Conservation (phyloP, 37 sponge, comb jelly and placozoan species). For the Oopsacas minuta region DNA sequence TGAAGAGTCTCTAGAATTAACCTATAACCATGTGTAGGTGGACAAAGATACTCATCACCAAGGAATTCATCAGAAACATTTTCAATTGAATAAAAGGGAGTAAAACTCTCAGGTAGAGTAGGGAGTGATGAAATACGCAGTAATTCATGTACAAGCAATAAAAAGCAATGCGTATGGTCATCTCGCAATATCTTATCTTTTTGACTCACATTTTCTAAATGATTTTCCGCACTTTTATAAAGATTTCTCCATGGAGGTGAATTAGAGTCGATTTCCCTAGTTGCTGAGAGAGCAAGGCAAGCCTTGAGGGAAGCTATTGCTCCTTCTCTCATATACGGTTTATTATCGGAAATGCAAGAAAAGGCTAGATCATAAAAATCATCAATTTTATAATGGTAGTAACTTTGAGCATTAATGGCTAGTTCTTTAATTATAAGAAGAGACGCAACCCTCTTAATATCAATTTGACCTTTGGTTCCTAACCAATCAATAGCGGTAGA, state of each 20-base stretch:
- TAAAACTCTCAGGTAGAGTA: background rate
- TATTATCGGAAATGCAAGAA: background rate
- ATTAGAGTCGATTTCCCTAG: slow-evolving; percentile 38
- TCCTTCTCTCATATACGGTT: slow-evolving; percentile 63
- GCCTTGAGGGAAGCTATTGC: slow-evolving; percentile 76
- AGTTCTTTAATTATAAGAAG: slow-evolving; percentile 1
- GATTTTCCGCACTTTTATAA: background rate
- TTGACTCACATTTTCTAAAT: background rate
- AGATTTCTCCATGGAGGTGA: background rate
- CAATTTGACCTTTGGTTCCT: background rate
- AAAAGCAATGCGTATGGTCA: background rate
- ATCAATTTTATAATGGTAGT: background rate
- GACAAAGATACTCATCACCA: background rate
- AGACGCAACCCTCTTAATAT: slow-evolving; percentile 7
- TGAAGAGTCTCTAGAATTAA: background rate
- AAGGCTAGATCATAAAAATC: background rate
- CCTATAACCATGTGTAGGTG: background rate
- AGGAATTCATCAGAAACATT: background rate
- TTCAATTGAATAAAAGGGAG: background rate
- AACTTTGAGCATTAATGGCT: background rate
- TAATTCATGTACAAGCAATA: background rate
- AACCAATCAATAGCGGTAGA: background rate
- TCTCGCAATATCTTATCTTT: background rate
- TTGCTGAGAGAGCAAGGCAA: slow-evolving; percentile 65
- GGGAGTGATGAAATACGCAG: background rate